These are phyloP conservation scores for Porites lutea DNA, from an alignment of 64 coral and sea anemone genomes.

Conservation along the genomic window DNA sequence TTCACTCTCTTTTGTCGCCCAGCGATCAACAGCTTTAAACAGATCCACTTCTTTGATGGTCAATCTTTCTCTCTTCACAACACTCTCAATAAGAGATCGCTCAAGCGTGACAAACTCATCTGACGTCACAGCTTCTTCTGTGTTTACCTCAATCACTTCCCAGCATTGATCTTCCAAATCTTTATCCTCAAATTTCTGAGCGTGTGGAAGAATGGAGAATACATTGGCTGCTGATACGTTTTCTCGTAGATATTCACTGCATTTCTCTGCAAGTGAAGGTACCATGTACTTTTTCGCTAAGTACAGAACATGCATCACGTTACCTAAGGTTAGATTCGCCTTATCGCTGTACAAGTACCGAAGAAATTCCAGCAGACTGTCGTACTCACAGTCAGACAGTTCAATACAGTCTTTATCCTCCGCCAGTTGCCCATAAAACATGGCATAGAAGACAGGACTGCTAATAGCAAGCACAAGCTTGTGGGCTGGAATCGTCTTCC, in stretches of 20 bases:
- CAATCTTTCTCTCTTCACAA: no score
- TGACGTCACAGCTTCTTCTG: conserved; percentile 21
- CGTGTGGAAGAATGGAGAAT: conserved; percentile 8
- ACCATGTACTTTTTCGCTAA: conserved; percentile 25
- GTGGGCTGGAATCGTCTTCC: no score
- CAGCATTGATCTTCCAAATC: no score
- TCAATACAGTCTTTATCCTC: conserved; percentile 1
- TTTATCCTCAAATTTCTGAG: conserved; percentile 28
- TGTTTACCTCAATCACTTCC: conserved; percentile 12
- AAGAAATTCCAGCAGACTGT: no score
- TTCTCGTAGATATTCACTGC: neutral
- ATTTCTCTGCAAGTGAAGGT: conserved; percentile 13
- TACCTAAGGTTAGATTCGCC: neutral
- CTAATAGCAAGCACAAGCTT: conserved; percentile 3
- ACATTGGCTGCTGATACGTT: neutral
- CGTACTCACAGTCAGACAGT: conserved; percentile 8
- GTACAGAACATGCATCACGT: conserved; percentile 22
- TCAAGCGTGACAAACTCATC: no score
- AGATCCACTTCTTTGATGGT: no score
- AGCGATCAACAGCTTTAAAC: no score
- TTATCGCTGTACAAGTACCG: conserved; percentile 11
- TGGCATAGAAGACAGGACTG: conserved; percentile 6
- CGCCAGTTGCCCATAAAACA: conserved; percentile 7
- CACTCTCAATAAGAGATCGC: no score
- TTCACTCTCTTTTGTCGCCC: neutral